These are phyloP conservation scores for Rhadinocentrus ornatus DNA, from an alignment of 2,797 vertebrate species.

Conservation along the genomic window DNA sequence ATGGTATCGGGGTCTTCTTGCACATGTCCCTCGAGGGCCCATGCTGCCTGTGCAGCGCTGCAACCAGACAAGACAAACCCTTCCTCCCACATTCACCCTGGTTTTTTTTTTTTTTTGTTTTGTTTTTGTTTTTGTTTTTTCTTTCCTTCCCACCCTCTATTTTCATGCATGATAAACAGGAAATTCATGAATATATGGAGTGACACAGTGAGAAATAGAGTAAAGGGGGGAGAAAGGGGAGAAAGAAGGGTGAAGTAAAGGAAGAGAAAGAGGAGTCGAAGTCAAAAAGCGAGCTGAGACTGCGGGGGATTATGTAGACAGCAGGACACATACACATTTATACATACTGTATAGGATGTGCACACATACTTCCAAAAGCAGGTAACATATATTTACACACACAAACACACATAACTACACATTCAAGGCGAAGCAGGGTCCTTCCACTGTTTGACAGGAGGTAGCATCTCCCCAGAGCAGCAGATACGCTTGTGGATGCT, in stretches of 20 bases:
- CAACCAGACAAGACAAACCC: conserved; percentile 79
- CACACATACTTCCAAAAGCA: conserved; percentile 16
- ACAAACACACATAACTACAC: conserved; percentile 40
- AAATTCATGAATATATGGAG: conserved; percentile 87
- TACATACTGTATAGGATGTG: background rate
- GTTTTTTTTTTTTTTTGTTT: conserved; percentile 72
- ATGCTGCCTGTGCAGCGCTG: conserved; percentile 59
- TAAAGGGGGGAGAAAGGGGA: conserved; percentile 18
- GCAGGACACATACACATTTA: conserved; percentile 28
- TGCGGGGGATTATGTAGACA: conserved; percentile 58
- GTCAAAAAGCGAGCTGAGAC: conserved; percentile 62
- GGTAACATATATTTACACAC: conserved; percentile 22
- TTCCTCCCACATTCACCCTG: conserved; percentile 76
- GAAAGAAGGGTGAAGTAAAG: conserved; percentile 57
- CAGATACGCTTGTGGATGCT: conserved; percentile 46
- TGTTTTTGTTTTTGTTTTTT: conserved; percentile 60
- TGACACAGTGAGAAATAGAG: conserved; percentile 69
- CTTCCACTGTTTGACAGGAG: conserved; percentile 76
- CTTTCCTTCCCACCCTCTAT: conserved; percentile 67
- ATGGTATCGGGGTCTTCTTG: conserved; percentile 78
- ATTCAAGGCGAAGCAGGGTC: conserved; percentile 50
- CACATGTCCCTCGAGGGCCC: conserved; percentile 85
- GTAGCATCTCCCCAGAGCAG: conserved; percentile 63
- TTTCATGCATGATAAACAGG: conserved; percentile 85
- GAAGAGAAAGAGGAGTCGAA: conserved; percentile 67